phyloP scores from a whole-genome alignment of 2,888 invertebrate genomes.

The Rhagium mordax region DNA sequence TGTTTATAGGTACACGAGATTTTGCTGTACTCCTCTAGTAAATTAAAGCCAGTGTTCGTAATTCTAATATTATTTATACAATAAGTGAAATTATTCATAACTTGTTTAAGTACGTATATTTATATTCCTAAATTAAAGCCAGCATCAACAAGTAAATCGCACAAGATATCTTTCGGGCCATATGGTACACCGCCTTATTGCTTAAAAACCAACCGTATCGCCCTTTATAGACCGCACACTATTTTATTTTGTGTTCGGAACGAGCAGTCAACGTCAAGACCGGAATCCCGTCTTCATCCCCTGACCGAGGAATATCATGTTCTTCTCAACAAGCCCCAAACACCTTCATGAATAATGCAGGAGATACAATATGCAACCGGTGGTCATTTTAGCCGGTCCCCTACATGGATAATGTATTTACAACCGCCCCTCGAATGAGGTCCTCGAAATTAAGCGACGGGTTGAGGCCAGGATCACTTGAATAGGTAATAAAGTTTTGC shows the following conservation, averaged over 20 bases:
- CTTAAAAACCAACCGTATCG: background rate
- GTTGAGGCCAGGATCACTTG: constrained; percentile 16
- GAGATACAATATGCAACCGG: constrained; percentile 59
- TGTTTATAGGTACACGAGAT: background rate
- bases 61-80: no score
- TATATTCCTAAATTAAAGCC: no score
- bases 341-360: constrained; percentile 58
- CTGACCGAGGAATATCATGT: constrained; percentile 30
- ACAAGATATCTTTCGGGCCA: background rate
- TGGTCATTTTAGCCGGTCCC: constrained; percentile 54
- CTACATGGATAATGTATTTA: constrained; percentile 45
- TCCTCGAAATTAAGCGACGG: constrained; percentile 29
- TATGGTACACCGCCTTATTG: background rate
- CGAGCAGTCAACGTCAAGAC: background rate
- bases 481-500: constrained; percentile 11
- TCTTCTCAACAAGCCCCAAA: constrained; percentile 39
- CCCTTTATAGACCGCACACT: background rate
- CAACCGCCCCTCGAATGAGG: constrained; percentile 20
- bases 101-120: no score
- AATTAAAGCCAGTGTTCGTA: constrained; percentile 15
- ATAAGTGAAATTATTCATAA: no score
- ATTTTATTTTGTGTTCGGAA: background rate
- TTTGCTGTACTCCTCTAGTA: background rate
- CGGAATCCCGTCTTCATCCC: background rate
- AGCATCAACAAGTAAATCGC: background rate